Percentiles rank a stretch among this genome's conserved stretches.
phyloP scores from a whole-genome alignment of 2,888 invertebrate species.

The Odontomyia ornata region DNA sequence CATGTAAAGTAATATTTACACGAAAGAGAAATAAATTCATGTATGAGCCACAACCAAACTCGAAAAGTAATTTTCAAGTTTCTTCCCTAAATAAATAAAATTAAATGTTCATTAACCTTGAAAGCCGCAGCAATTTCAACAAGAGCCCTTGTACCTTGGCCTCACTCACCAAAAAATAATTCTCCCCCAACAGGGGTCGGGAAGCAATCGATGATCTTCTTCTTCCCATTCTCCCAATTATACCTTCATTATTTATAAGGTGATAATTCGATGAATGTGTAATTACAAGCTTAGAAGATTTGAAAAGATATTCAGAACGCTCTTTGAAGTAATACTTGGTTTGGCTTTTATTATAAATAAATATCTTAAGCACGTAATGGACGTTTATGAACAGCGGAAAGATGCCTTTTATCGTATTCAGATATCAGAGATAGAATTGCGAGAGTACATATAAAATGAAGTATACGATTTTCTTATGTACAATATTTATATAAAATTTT shows the following conservation, averaged over 20 bases:
- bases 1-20: not conserved
- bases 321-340: not conserved
- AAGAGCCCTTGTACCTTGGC: constrained; percentile 6
- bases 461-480: too few species aligned
- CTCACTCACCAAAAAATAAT: not conserved
- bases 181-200: not conserved
- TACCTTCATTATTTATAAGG: constrained; percentile 15
- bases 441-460: not conserved
- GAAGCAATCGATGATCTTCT: too few species aligned
- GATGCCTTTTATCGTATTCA: not conserved
- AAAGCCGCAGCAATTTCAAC: not conserved
- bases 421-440: constrained; percentile 15
- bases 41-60: not conserved
- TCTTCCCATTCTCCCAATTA: not conserved
- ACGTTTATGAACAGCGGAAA: not conserved
- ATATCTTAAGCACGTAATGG: not conserved
- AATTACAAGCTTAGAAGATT: not conserved
- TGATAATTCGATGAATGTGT: constrained; percentile 1
- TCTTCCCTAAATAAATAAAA: constrained; percentile 7
- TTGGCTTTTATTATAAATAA: not conserved
- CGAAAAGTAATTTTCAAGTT: not conserved
- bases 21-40: not conserved
- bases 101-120: constrained; percentile 15
- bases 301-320: not conserved
- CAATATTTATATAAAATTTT: too few species aligned